Conservation (phyloP, 1,140 invertebrate species). For the Elymnias hypermnestra region DNA sequence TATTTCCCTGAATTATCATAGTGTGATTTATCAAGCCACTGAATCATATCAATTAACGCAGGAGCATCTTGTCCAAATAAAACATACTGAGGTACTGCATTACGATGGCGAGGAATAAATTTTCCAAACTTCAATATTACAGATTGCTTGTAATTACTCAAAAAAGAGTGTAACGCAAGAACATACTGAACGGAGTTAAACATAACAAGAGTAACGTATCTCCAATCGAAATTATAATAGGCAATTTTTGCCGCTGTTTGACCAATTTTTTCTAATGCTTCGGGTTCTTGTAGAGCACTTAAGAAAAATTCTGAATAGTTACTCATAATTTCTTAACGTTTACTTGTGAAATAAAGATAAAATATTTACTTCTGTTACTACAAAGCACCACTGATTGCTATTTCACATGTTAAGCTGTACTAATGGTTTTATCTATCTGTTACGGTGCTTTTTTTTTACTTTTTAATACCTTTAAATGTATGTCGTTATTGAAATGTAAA, state of each 20-base stretch:
- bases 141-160: slow-evolving; percentile 34
- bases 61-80: slow-evolving; percentile 35
- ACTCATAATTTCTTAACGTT: slow-evolving; percentile 7
- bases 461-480: slow-evolving; percentile 8
- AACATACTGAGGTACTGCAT: slow-evolving; percentile 36
- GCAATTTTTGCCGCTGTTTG: slow-evolving; percentile 39
- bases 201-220: slow-evolving; percentile 40
- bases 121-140: slow-evolving; percentile 34
- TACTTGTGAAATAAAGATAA: no score
- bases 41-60: slow-evolving; percentile 33
- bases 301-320: slow-evolving; percentile 9
- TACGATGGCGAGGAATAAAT: slow-evolving; percentile 16
- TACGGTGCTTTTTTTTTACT: slow-evolving; percentile 4
- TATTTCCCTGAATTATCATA: slow-evolving; percentile 43
- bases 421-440: slow-evolving; percentile 8
- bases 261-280: slow-evolving; percentile 26
- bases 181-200: slow-evolving; percentile 25
- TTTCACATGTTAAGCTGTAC: slow-evolving; percentile 17
- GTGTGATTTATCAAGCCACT: slow-evolving; percentile 27
- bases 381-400: slow-evolving; percentile 10
- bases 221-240: slow-evolving; percentile 48
- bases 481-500: slow-evolving; percentile 5
- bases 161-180: slow-evolving; percentile 32
- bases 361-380: no score
- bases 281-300: slow-evolving; percentile 16